Conservation (phyloP, 2,888 invertebrate genomes). For the Epirrhoe alternata region DNA sequence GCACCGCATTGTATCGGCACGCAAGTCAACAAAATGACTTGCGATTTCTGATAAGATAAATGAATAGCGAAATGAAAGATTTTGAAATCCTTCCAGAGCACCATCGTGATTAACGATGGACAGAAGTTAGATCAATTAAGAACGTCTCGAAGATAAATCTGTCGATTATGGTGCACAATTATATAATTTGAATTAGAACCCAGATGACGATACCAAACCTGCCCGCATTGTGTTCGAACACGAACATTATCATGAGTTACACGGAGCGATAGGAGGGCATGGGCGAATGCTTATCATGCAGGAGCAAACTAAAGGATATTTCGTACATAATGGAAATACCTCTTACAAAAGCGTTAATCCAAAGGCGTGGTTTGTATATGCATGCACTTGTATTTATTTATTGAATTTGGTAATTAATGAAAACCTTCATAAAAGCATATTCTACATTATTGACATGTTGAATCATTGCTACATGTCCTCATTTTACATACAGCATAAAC, state of each 20-base stretch:
- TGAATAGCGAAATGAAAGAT: not conserved
- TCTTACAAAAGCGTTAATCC: no score
- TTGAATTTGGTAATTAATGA: no score
- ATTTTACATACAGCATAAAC: not conserved
- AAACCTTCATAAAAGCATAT: no score
- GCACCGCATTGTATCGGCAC: not conserved
- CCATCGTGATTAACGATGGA: not conserved
- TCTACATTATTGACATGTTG: no score
- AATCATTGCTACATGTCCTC: no score
- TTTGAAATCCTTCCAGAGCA: not conserved
- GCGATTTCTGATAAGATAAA: not conserved
- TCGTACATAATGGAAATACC: not conserved
- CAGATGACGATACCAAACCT: not conserved
- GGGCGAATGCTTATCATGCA: conserved; percentile 9
- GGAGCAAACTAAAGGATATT: not conserved
- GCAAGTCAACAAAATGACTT: not conserved
- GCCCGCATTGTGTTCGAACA: conserved; percentile 2
- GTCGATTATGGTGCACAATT: not conserved
- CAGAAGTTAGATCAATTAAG: not conserved
- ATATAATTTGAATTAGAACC: not conserved
- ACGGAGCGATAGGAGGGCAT: conserved; percentile 6
- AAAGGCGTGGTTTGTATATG: no score
- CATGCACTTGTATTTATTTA: no score
- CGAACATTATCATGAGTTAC: not conserved
- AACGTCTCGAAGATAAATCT: not conserved